Evolutionary conservation across 2,888 invertebrate genomes (phyloP).

Genomic region (Diogma glabrata): DNA sequence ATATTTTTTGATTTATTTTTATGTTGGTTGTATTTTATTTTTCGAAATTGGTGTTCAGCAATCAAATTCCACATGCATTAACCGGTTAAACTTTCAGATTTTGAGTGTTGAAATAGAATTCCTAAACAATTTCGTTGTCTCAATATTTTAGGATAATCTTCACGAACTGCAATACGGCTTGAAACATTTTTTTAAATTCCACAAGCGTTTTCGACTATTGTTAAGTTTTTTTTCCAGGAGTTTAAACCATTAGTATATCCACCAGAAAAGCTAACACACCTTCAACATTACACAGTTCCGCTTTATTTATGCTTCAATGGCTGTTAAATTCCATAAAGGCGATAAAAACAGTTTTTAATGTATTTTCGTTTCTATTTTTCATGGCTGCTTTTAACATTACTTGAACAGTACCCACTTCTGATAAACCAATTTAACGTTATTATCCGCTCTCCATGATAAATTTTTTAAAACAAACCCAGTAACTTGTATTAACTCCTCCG

Average conservation of each 20-base stretch:
- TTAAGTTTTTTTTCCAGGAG: slow-evolving; percentile 81
- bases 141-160: slow-evolving; percentile 72
- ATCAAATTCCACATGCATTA: slow-evolving; percentile 92
- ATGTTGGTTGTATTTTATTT: no score
- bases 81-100: slow-evolving; percentile 87
- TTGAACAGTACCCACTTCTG: slow-evolving; percentile 83
- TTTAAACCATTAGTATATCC: slow-evolving; percentile 78
- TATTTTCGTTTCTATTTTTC: slow-evolving; percentile 84
- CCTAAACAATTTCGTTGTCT: slow-evolving; percentile 77
- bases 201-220: slow-evolving; percentile 95
- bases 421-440: slow-evolving; percentile 80
- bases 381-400: slow-evolving; percentile 84
- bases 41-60: no score
- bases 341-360: slow-evolving; percentile 91
- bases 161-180: slow-evolving; percentile 84
- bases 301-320: slow-evolving; percentile 91
- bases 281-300: slow-evolving; percentile 85
- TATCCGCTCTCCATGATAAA: slow-evolving; percentile 93
- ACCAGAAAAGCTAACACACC: slow-evolving; percentile 86
- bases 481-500: slow-evolving; percentile 87
- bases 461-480: slow-evolving; percentile 94
- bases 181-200: slow-evolving; percentile 93
- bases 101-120: slow-evolving; percentile 80
- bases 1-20: no score
- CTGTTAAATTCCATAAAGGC: no score